phyloP scores from a whole-genome alignment of 1,140 invertebrate genomes.

The Pemphigus obesinymphae region DNA sequence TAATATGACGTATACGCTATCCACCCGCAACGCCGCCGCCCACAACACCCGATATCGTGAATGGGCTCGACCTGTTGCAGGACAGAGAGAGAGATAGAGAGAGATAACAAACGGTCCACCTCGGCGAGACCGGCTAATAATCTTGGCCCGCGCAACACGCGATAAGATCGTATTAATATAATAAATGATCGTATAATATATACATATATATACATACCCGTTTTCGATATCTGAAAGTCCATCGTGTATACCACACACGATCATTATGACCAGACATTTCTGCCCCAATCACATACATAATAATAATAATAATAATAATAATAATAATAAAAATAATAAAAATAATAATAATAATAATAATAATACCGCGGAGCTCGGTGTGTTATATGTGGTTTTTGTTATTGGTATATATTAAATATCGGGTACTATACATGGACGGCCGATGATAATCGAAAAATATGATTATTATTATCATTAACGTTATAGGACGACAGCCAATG shows the following conservation, averaged over 20 bases:
- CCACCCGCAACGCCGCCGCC: neutral
- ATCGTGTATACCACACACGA: conserved; percentile 41
- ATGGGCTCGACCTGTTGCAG: neutral
- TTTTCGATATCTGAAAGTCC: conserved; percentile 39
- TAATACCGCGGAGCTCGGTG: neutral
- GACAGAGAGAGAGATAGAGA: neutral
- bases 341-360: conserved; percentile 21
- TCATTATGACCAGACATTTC: conserved; percentile 38
- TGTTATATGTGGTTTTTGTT: neutral
- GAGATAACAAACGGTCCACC: neutral
- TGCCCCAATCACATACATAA: conserved; percentile 29
- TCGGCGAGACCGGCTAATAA: conserved; percentile 36
- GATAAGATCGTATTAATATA: conserved; percentile 42
- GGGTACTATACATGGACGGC: neutral
- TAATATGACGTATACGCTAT: neutral
- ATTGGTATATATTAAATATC: neutral
- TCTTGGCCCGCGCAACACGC: conserved; percentile 39
- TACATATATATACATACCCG: neutral
- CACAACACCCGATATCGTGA: conserved; percentile 1
- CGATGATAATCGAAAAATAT: neutral
- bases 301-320: conserved; percentile 1
- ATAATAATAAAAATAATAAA: conserved; percentile 21
- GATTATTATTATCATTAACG: neutral
- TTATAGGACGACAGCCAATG: neutral
- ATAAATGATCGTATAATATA: conserved; percentile 30